Base-by-base conservation (phyloP, 2,113 vertebrate species). In the Neolamprologus brichardi region DNA sequence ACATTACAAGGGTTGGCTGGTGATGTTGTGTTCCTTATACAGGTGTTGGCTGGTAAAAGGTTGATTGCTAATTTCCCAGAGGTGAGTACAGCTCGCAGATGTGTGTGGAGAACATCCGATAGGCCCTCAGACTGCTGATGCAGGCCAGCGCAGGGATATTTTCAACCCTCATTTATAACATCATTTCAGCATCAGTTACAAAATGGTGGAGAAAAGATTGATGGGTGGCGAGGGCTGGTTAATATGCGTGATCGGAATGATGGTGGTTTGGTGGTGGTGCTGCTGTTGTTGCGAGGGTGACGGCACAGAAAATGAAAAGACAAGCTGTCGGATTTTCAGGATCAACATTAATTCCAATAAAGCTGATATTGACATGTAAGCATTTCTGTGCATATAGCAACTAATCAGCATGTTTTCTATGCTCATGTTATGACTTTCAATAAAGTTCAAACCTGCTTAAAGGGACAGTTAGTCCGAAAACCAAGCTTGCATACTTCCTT, bases 51-150 rank as follows among this genome's bases (percentile, higher is more conserved):
- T 84, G 92, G 20, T 81, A 87, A 94, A 94, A 94, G 93, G 94
- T 95, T 92, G 95, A 94, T 92, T 91, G 92, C 90, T 94, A 94
- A 95, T 95, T 95, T 94, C 93, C 94, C 92, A 51, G 83, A 94
- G 94, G 95, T 93, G 93, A 94, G 6, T 34, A 13, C 72, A n/a
- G 82, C 83, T 90, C 82, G 32, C 90, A 92, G 91, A 93, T 87
- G 93, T 93, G 89, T 84, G 93, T 0, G 84, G 80, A 81, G 88
- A 92, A 84, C 91, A 92, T 91, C 92, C 87, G 90, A 89, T 54
- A 39, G 82, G 86, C 87, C 89, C 37, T 90, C 85, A 87, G 88
- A 89, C 87, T 89, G 93, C 89, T 85, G 92, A 90, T 91, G 89
- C 89, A 15, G 79, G 85, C 49, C 56, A 3, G 82, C 8, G 7